These are phyloP conservation scores for Rhinichthys osculus DNA, from an alignment of 2,797 vertebrate genomes.

Conservation along the genomic window DNA sequence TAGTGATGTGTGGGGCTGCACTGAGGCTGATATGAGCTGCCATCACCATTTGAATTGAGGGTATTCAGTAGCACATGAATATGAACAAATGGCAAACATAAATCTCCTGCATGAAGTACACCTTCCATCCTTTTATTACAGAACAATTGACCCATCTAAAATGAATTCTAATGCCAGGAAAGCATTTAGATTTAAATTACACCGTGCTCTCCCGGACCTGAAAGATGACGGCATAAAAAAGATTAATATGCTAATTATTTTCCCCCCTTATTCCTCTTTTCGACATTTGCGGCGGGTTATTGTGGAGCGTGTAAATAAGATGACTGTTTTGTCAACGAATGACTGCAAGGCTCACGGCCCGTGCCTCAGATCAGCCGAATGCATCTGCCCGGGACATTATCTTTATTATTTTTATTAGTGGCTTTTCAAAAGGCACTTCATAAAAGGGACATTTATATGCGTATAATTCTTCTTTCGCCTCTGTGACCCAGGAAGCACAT, in stretches of 20 bases:
- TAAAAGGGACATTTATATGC: constrained; percentile 72
- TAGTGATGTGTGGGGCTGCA: constrained; percentile 99
- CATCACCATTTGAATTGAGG: constrained; percentile 99
- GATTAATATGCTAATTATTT: constrained; percentile 99
- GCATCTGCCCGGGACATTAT: constrained; percentile 92
- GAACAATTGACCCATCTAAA: constrained; percentile 99
- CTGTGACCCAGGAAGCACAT: constrained; percentile 75
- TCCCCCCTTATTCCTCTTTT: constrained; percentile 94
- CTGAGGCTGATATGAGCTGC: constrained; percentile 98
- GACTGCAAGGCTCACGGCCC: constrained; percentile 85
- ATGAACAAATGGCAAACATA: constrained; percentile 99
- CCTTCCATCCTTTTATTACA: constrained; percentile 99
- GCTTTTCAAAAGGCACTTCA: constrained; percentile 79
- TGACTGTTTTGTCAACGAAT: constrained; percentile 99
- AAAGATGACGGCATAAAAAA: constrained; percentile 99
- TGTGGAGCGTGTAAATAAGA: constrained; percentile 99
- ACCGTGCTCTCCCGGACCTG: constrained; percentile 97
- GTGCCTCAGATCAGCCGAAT: constrained; percentile 92
- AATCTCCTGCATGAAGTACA: constrained; percentile 99
- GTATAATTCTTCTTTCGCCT: constrained; percentile 72
- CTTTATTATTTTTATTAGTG: constrained; percentile 92
- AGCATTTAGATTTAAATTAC: constrained; percentile 99
- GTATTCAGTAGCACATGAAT: constrained; percentile 99
- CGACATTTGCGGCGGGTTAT: constrained; percentile 96
- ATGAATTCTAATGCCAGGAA: constrained; percentile 99